These are phyloP conservation scores for Drosophila dives DNA, from an alignment of 2,888 invertebrate genomes.

Conservation along the genomic window DNA sequence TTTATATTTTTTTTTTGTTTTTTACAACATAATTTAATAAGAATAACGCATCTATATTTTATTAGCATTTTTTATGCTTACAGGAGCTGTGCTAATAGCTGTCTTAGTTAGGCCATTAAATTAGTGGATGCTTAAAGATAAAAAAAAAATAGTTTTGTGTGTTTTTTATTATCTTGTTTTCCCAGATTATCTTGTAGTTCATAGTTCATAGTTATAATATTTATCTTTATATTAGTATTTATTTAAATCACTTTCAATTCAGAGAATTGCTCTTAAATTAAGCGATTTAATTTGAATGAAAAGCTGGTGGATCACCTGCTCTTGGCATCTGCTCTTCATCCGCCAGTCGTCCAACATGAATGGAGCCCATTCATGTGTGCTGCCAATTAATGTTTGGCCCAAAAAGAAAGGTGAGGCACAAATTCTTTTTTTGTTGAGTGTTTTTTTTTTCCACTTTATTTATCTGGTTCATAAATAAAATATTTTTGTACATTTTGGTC, in stretches of 20 bases:
- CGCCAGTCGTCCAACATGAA: conserved; percentile 11
- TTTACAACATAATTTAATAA: conserved; percentile 15
- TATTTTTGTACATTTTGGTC: conserved; percentile 71
- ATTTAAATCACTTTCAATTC: background rate
- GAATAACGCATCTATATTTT: conserved; percentile 6
- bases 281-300: conserved; percentile 8
- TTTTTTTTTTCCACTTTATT: conserved; percentile 53
- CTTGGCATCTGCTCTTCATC: conserved; percentile 52
- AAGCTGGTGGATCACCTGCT: conserved; percentile 31
- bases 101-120: background rate
- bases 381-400: conserved; percentile 61
- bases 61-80: conserved; percentile 4
- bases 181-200: too few relatives aligned
- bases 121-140: background rate
- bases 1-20: background rate
- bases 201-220: background rate
- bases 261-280: background rate
- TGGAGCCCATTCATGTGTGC: conserved; percentile 47
- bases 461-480: conserved; percentile 75
- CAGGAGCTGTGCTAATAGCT: background rate
- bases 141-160: too few relatives aligned
- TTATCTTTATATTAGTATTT: background rate
- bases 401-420: background rate
- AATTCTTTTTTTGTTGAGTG: background rate
- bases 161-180: too few relatives aligned